Evolutionary conservation across 35 echinoderm and acorn worm genomes (phyloP).

Genomic region (Chiridota heheva): DNA sequence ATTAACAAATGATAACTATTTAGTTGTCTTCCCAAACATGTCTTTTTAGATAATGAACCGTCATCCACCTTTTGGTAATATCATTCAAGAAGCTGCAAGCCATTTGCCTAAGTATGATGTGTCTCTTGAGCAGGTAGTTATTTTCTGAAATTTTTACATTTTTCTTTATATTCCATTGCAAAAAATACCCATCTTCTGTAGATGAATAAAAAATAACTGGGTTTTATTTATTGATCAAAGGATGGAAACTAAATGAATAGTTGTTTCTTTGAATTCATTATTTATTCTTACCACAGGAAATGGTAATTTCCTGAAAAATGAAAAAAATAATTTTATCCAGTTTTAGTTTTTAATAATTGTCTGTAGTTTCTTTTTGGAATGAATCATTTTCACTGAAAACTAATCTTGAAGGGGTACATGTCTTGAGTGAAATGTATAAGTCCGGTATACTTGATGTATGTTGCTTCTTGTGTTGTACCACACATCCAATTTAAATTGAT

Average conservation of each 20-base stretch:
- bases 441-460: too few species aligned
- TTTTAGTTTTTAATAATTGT: too few species aligned
- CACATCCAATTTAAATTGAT: too few species aligned
- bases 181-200: neutral
- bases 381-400: too few species aligned
- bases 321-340: too few species aligned
- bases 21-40: too few species aligned
- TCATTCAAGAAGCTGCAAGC: slow-evolving; percentile 64
- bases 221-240: neutral
- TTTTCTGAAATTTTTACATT: neutral
- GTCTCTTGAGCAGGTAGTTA: slow-evolving; percentile 40
- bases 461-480: too few species aligned
- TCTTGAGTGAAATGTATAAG: too few species aligned
- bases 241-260: neutral
- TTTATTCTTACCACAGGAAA: too few species aligned
- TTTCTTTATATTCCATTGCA: neutral
- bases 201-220: neutral
- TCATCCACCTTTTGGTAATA: slow-evolving; percentile 88
- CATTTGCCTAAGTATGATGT: slow-evolving; percentile 83
- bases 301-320: too few species aligned
- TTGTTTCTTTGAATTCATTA: neutral
- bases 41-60: slow-evolving; percentile 70
- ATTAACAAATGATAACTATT: neutral
- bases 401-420: too few species aligned
- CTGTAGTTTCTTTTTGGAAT: too few species aligned